Percentiles rank a stretch among this genome's conserved stretches.
phyloP scores from a whole-genome alignment of 2,113 vertebrate species.

The Serinus canaria region DNA sequence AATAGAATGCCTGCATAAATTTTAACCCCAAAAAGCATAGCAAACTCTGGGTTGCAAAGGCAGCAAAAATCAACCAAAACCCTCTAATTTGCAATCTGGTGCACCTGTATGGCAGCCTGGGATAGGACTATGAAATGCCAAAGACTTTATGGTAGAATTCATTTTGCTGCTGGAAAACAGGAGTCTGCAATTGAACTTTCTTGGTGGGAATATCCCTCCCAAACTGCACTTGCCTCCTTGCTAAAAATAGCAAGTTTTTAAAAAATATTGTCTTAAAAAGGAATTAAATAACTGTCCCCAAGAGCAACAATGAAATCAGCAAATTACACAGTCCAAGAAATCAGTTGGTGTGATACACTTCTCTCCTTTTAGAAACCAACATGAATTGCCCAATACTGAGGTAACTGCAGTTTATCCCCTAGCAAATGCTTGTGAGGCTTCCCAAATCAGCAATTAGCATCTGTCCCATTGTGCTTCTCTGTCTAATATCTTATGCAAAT shows the following conservation, averaged over 20 bases:
- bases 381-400: slow-evolving; percentile 13
- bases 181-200: background rate
- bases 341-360: background rate
- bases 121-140: background rate
- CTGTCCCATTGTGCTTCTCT: slow-evolving; percentile 28
- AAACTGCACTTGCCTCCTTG: background rate
- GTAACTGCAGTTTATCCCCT: slow-evolving; percentile 26
- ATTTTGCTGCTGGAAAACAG: background rate
- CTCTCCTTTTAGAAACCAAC: slow-evolving; percentile 28
- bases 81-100: background rate
- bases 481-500: slow-evolving; percentile 52
- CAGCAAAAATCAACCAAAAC: background rate
- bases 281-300: background rate
- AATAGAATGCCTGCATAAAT: background rate
- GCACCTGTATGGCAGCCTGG: background rate
- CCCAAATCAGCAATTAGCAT: slow-evolving; percentile 27
- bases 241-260: background rate
- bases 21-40: background rate
- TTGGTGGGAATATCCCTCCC: background rate
- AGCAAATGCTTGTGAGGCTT: slow-evolving; percentile 13
- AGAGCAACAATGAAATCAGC: background rate
- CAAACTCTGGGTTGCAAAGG: background rate
- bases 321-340: slow-evolving; percentile 5
- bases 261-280: background rate
- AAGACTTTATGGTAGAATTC: background rate